These are phyloP conservation scores for Drosophila phalerata DNA, from an alignment of 2,888 invertebrate species.

Conservation along the genomic window DNA sequence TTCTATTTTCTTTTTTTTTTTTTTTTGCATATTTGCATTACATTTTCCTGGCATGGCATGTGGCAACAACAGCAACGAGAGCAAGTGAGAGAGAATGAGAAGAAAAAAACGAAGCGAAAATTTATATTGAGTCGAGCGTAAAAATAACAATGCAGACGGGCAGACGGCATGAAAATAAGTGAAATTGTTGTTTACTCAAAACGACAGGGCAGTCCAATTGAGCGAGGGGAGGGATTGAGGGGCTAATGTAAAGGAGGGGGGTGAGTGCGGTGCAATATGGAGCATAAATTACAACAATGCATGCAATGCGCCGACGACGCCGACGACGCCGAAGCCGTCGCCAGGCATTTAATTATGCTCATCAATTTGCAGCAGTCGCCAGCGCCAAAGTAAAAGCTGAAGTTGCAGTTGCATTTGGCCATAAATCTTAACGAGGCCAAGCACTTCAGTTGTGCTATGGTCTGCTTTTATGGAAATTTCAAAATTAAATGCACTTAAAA, in stretches of 20 bases:
- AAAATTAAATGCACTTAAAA: constrained; percentile 76
- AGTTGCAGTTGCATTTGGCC: constrained; percentile 28
- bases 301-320: constrained; percentile 61
- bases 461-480: constrained; percentile 53
- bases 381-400: constrained; percentile 18
- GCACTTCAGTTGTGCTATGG: constrained; percentile 32
- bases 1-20: constrained; percentile 5
- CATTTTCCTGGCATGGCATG: constrained; percentile 74
- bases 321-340: constrained; percentile 44
- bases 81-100: not conserved
- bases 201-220: constrained; percentile 51
- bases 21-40: constrained; percentile 77
- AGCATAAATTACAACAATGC: constrained; percentile 80
- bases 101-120: constrained; percentile 53
- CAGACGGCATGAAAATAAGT: constrained; percentile 80
- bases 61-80: constrained; percentile 47
- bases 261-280: constrained; percentile 55
- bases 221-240: not conserved
- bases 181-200: constrained; percentile 79
- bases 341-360: constrained; percentile 78
- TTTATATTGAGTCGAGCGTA: constrained; percentile 80
- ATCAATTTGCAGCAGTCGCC: constrained; percentile 68
- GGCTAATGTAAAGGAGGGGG: not conserved
- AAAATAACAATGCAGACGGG: constrained; percentile 77
- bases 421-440: constrained; percentile 61